Base-by-base conservation (phyloP, 2,888 invertebrate genomes). In the Caenorhabditis doughertyi region DNA sequence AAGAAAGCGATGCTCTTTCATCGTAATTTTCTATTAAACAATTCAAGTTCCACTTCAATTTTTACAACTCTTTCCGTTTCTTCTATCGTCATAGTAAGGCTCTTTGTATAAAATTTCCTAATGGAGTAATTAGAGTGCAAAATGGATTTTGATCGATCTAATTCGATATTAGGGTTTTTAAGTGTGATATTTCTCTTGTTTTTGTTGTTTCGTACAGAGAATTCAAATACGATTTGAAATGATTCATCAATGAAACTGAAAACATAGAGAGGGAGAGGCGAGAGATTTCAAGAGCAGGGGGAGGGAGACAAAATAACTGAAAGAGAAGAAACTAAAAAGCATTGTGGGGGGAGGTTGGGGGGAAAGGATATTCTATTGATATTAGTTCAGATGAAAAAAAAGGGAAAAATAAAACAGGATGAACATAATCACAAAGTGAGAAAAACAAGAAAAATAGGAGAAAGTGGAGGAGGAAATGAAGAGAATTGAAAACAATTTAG, bases 181-280 rank as follows among this genome's bases (percentile, higher is more conserved):
- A n/a, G n/a, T n/a, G n/a, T n/a, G n/a, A n/a, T n/a, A n/a, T n/a
- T n/a, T n/a, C n/a, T n/a, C n/a, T n/a, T n/a, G n/a, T n/a, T n/a
- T n/a, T n/a, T 55, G 29, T 55, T 3, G 2, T 21, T 23, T 23
- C 16, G 5, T n/a, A 32, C 32, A 39, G 7, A 13, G 16, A 39
- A 55, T 5, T 55, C 1, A 7, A 7, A 35, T 68, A 55, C 3
- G 27, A 27, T 53, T 55, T 68, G 72, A 73, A 73, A 64, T 53
- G 42, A 77, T 77, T 77, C 68, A 77, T 77, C 44, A 77, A 68
- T 77, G 77, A 77, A 77, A 79, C 71, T 79, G 71, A 79, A 79
- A 47, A 70, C 64, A 62, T 55, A 77, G 42, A 58, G 51, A 32
- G 32, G 16, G 39, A 39, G 39, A 74, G 70, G 74, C 51, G 60